Evolutionary conservation across 2,888 invertebrate genomes (phyloP), one percentile per base, ranked within the genome.

Genomic region (Labia minor): DNA sequence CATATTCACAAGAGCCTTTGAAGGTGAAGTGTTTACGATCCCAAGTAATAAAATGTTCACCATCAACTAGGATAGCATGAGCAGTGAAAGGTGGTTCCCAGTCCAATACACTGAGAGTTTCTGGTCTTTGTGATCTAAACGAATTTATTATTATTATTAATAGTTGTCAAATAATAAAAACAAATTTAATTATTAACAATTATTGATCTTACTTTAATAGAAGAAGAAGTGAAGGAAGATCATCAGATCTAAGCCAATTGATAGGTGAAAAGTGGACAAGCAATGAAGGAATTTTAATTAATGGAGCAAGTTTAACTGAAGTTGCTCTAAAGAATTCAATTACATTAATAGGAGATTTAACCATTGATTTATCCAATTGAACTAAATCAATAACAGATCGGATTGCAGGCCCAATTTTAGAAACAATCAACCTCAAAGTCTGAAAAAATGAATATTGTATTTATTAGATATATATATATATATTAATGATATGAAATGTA

Each of bases 11-110:
- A 65, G 81, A 82, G 49, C 92, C 93, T 0, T 87, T 86, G 82
- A 92, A 88, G 6, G 88, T 86, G 71, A 88, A 79, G 75, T 91
- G 88, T 71, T 86, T 85, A 0, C 89, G 89, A 77, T 95, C 95
- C 78, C 94, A 95, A 0, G 92, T 93, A 78, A 92, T 89, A 77
- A 92, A 84, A 78, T 93, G 90, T 73, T 90, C 88, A 1, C 90
- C 90, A 74, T 92, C 90, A 11, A 87, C 81, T 1, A 94, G 76
- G 37, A 86, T 82, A 8, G 87, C 94, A 64, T 83, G 81, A 68
- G 87, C 87, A 85, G 80, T 82, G 75, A 85, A 85, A 19, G 90
- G 85, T 70, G 85, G 86, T 33, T 89, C 73, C 71, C 85, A 81
- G 62, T 86, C 82, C 0, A 80, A 74, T 0, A 82, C 80, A 73